A percentile compares a stretch with the other conserved stretches of the same genome.
phyloP scores from a whole-genome alignment of 92 coral and sea anemone genomes.

The Phenganax stokvisi region DNA sequence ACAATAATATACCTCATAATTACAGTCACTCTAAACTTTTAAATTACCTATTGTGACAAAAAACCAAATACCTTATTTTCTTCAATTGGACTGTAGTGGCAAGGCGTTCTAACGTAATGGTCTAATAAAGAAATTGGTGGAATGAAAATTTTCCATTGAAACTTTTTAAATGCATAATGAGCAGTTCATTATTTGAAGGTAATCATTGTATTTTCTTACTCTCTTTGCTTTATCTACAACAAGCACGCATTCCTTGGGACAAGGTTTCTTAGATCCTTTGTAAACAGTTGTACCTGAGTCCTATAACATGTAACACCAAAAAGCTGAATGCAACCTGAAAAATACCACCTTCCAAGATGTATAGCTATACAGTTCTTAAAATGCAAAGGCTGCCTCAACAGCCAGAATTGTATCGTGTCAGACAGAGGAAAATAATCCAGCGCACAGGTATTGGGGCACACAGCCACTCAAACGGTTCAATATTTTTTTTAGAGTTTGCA shows the following conservation, averaged over 20 bases:
- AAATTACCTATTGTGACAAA: neutral
- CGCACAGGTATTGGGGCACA: too few relatives aligned
- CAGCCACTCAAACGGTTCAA: too few relatives aligned
- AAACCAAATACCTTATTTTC: conserved; percentile 66
- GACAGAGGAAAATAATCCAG: too few relatives aligned
- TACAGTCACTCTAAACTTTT: neutral
- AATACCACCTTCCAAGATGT: too few relatives aligned
- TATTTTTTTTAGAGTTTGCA: too few relatives aligned
- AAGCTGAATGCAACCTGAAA: too few relatives aligned
- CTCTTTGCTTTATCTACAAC: conserved; percentile 82
- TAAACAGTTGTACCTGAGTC: conserved; percentile 88
- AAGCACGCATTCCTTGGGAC: conserved; percentile 88
- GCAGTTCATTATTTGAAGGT: too few relatives aligned
- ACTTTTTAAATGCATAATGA: neutral
- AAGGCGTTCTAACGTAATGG: conserved; percentile 81
- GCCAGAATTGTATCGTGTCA: neutral
- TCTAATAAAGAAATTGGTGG: conserved; percentile 44
- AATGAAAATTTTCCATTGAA: neutral
- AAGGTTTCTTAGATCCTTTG: conserved; percentile 85
- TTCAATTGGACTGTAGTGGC: conserved; percentile 79
- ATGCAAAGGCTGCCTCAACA: neutral
- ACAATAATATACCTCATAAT: neutral
- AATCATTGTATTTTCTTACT: conserved; percentile 40
- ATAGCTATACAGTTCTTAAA: neutral
- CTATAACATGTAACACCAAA: conserved; percentile 32